phyloP scores from a whole-genome alignment of 1,140 invertebrate species.

The Latrodectus geometricus region DNA sequence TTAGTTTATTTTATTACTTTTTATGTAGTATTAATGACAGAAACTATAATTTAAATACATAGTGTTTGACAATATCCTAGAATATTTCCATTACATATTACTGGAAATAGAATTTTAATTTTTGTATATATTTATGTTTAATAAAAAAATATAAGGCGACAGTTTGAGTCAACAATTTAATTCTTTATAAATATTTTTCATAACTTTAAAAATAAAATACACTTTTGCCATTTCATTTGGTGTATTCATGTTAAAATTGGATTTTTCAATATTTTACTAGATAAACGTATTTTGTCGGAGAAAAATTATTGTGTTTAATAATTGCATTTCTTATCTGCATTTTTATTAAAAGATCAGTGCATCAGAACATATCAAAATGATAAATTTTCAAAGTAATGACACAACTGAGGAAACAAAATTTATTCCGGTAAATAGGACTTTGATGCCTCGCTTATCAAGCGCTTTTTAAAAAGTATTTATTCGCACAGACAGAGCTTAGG shows the following conservation, averaged over 20 bases:
- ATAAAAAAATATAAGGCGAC: too few relatives aligned
- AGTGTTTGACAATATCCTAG: too few relatives aligned
- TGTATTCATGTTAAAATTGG: too few relatives aligned
- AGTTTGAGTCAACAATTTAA: background rate
- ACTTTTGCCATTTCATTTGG: too few relatives aligned
- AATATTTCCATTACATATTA: too few relatives aligned
- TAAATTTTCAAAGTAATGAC: background rate
- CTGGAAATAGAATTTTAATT: background rate
- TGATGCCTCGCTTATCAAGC: background rate
- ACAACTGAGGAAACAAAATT: background rate
- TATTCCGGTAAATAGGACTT: background rate
- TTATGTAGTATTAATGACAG: too few relatives aligned
- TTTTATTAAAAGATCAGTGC: background rate
- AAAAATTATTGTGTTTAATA: background rate
- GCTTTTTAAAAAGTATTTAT: background rate
- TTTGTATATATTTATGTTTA: too few relatives aligned
- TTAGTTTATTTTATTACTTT: too few relatives aligned
- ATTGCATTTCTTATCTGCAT: background rate
- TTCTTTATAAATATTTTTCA: background rate
- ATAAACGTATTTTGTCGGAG: background rate
- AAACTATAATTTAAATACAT: too few relatives aligned
- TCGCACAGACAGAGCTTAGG: background rate
- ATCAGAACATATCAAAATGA: background rate
- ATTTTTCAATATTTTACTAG: too few relatives aligned
- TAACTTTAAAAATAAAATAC: too few relatives aligned